Conservation (phyloP, 1,140 invertebrate species). For the Planococcus citri region DNA sequence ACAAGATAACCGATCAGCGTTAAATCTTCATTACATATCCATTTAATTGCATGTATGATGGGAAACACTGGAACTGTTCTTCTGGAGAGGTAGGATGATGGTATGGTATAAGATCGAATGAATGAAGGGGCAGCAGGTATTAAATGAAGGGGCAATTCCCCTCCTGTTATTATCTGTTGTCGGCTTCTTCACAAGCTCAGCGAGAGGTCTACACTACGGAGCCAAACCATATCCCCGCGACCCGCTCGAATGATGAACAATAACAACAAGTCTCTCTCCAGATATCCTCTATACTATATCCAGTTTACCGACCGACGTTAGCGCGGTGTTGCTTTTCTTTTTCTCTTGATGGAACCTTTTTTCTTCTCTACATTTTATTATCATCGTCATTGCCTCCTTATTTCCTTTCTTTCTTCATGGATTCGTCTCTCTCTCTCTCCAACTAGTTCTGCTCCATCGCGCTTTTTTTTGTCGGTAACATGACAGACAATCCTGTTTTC, state of each 20-base stretch:
- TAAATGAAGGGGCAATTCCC: conserved; percentile 5
- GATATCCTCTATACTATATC: conserved; percentile 12
- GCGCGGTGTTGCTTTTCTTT: conserved; percentile 16
- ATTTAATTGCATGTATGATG: background rate
- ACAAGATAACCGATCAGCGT: background rate
- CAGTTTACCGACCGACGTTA: conserved; percentile 14
- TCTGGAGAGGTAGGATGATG: no score
- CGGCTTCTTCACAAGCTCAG: conserved; percentile 18
- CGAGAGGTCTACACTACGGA: conserved; percentile 18
- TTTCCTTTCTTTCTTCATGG: background rate
- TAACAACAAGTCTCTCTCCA: conserved; percentile 9
- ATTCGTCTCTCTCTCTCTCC: background rate
- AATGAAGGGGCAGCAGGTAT: conserved; percentile 17
- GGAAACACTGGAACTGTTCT: background rate
- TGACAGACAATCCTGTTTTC: conserved; percentile 14
- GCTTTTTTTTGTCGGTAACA: conserved; percentile 6
- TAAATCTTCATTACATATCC: background rate
- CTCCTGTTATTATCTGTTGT: conserved; percentile 12
- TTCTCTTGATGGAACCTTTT: conserved; percentile 15
- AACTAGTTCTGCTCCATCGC: conserved; percentile 19
- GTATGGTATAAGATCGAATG: background rate
- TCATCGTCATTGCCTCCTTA: conserved; percentile 11
- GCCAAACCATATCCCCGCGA: background rate
- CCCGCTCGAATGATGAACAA: conserved; percentile 3
- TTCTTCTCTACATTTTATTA: conserved; percentile 18